Evolutionary conservation across 2,888 invertebrate species (phyloP), one percentile per base, ranked within the genome.

Genomic region (Chloroclystis v-ata): DNA sequence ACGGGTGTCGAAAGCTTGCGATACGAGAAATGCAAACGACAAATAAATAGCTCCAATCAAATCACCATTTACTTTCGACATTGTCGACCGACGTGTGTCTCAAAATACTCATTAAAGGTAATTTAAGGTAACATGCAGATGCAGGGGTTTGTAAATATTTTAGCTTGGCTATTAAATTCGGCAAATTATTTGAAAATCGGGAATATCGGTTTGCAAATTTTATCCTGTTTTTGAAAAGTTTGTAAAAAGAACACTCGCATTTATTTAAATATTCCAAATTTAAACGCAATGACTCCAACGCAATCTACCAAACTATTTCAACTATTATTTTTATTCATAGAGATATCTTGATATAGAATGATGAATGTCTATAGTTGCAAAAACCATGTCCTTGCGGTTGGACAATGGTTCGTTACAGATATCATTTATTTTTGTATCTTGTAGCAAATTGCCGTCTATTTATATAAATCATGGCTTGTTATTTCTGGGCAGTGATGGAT

Each of bases 21-120:
- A 56, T 49, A 46, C 52, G 54, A 58, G 60, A 56, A 61, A 63
- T 60, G 62, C 79, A 78, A 82, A 82, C 63, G 82, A 80, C 73
- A 78, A 73, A 76, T 75, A 81, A 82, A 82, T 82, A 69, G 68
- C 74, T 54, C 68, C 70, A 75, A 82, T 82, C 81, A 82, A 75
- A 81, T 70, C 64, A 70, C 75, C 65, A 80, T 83, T 74, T 77
- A 64, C 72, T 78, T 77, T 73, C 75, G 63, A 64, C 68, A 74
- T 47, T 50, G 41, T 16, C 10, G 20, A 16, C 35, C 6, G 35
- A 35, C 35, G 10, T 35, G 10, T 16, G 13, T 13, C 16, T 28
- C 14, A 35, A 33, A 35, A 35, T 35, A 7, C 3, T 28, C 28
- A 28, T 28, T 35, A 16, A 3, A 9, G 28, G 16, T n/a, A 10